Base-by-base conservation (phyloP, 1,140 invertebrate genomes). In the Leptoteleia sp. region DNA sequence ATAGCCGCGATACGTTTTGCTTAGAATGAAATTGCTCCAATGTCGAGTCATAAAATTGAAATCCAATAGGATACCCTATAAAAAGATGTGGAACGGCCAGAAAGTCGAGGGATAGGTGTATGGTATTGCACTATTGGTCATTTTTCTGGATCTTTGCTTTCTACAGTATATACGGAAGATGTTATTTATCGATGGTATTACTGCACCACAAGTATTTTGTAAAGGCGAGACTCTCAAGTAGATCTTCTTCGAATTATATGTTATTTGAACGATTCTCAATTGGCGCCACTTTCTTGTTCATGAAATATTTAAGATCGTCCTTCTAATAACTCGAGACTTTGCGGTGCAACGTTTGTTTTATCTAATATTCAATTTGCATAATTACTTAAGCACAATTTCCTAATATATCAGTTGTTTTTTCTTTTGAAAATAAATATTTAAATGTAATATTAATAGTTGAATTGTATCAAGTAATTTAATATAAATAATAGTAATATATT, bases 31-130 rank as follows among this genome's bases (percentile, higher is more conserved):
- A 82, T 83, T 82, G 81, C 79, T 47, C 61, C 70, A 81, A 50
- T 81, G 75, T 67, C 76, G 77, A 79, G 70, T 79, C 81, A 75
- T 84, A 81, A 82, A 84, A 84, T 82, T 82, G 81, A 81, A 84
- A 84, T 82, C 82, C 82, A 82, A 82, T 82, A 81, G 71, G 40
- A 48, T 27, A 62, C 35, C 11, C 43, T 65, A 61, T 65, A 67
- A 67, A 77, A 77, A 71, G 59, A 62, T 43, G 71, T 47, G 62
- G 17, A 48, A 72, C n/a, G n/a, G n/a, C n/a, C n/a, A n/a, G n/a
- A n/a, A n/a, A n/a, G n/a, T n/a, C n/a, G n/a, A 57, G 40, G 50
- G 50, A 68, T 52, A 64, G 55, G 61, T 81, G 81, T 81, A 78
- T 77, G 55, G 42, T 29, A 72, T 72, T 72, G 68, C 75, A 81